Base-by-base conservation (phyloP, 23 tunicate genomes). In the Halocynthia roretzi region DNA sequence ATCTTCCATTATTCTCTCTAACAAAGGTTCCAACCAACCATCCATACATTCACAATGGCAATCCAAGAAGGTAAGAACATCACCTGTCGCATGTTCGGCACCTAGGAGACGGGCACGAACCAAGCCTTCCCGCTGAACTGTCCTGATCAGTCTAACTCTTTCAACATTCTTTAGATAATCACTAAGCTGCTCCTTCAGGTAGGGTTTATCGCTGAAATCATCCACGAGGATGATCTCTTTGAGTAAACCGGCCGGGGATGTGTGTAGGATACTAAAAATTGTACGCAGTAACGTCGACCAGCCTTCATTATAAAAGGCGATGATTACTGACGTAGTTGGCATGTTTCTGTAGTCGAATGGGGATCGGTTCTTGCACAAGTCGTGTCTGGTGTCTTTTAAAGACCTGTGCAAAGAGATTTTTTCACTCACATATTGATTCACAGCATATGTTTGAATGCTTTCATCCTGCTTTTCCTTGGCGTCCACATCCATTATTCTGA, bases 1-100 rank as follows among this genome's bases (percentile, higher is more conserved):
- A 61, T 94, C 87, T 60, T 94, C 82, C 82, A 72, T 85, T 21
- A 94, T 88, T 61, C 99, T 53, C 64, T 86, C 90, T 52, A 94
- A 77, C 20, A 94, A 69, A 44, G 99, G 99, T 76, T 94, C 99
- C 71, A 94, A 63, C 99, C 99, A 94, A 6, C 99, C 99, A 23
- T 81, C 75, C 86, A 88, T 84, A 55, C 99, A 94, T 74, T 94
- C 99, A 63, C 94, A 88, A 63, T 94, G 99, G 60, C 99, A 94
- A 72, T 94, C 99, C 62, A 94, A 75, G 66, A 94, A 94, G 10
- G 95, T 88, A 6, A 94, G 54, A 8, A 94, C 99, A 50, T 94
- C 99, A 7, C 99, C 99, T 80, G 71, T 81, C 15, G 99, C 99
- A 7, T 77, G 87, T 0, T 87, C 86, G 20, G 99, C 99, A 5